Evolutionary conservation across 2,888 invertebrate genomes (phyloP), one percentile per base, ranked within the genome.

Genomic region (Diarsia mendica): DNA sequence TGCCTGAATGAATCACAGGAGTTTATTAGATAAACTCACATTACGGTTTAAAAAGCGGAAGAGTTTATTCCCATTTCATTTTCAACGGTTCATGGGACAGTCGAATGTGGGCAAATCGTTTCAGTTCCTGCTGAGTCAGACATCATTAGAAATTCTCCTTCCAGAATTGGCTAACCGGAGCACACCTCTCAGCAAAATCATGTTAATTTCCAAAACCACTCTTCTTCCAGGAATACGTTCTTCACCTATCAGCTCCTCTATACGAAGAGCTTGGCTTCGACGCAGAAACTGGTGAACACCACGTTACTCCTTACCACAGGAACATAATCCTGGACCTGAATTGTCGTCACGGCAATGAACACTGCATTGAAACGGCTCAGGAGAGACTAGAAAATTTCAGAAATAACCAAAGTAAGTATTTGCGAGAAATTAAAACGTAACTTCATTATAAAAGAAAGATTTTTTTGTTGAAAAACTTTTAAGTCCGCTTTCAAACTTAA

Each of bases 231-330:
- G 33, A 79, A 28, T 95, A 94, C 84, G 67, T 95, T 4, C 89
- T 94, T 0, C 85, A 92, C 6, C 86, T 96, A n/a, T 92, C 95
- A 2, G 92, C 90, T 9, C 93, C 95, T 9, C 88, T 94, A 2
- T 96, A 93, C 83, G 79, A 87, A 2, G 85, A 89, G 18, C 92
- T 96, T 1, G 96, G 96, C 20, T 97, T 96, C 83, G 80, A 88
- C 0, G 89, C 86, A 0, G 15, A 20, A 0, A 0, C 79, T 0
- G 64, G 60, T 0, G 96, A 96, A 10, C 93, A 94, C 44, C 94
- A 94, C 75, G 96, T 97, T 2, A 94, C 95, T 0, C 84, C 96
- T 0, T 96, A 92, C 90, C 93, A 94, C 81, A 92, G 96, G 55
- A 96, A 93, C 84, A 96, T 95, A 64, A 93, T 95, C 39, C 84